A percentile compares a stretch with the other conserved stretches of the same genome.
These are phyloP conservation scores for Chironomus tepperi DNA, from an alignment of 1,140 invertebrate genomes.

Conservation along the genomic window DNA sequence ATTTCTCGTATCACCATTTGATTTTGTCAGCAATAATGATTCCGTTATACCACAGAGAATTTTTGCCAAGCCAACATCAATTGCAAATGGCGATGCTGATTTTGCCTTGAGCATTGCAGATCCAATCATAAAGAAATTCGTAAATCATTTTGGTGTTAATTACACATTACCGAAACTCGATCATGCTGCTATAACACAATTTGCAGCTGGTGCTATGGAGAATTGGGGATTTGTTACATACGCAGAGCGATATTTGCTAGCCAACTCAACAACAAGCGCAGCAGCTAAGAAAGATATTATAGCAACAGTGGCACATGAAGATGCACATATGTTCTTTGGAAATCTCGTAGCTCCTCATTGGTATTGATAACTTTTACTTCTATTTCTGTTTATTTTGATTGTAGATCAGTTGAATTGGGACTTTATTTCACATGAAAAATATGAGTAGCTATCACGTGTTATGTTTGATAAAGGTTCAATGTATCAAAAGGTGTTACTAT, in stretches of 20 bases:
- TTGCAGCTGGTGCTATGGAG: constrained; percentile 84
- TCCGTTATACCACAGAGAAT: neutral
- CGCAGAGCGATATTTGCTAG: constrained; percentile 30
- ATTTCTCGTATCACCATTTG: constrained; percentile 59
- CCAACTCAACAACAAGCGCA: constrained; percentile 33
- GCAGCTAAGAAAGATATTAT: constrained; percentile 33
- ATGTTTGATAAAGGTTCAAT: no score
- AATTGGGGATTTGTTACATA: constrained; percentile 47
- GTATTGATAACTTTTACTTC: constrained; percentile 28
- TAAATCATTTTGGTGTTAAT: constrained; percentile 66
- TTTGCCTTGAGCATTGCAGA: constrained; percentile 51
- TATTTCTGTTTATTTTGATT: no score
- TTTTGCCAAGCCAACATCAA: neutral
- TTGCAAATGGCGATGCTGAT: constrained; percentile 25
- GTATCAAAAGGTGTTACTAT: no score
- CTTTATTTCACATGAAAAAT: no score
- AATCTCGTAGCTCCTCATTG: constrained; percentile 42
- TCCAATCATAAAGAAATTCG: constrained; percentile 64
- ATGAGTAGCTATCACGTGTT: no score
- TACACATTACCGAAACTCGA: constrained; percentile 75
- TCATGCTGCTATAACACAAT: constrained; percentile 83
- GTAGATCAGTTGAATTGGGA: no score
- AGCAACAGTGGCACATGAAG: neutral
- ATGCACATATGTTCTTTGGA: constrained; percentile 44
- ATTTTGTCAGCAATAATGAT: neutral